Evolutionary conservation across 2,888 invertebrate species (phyloP).

Genomic region (Drosophila fulvimacula): DNA sequence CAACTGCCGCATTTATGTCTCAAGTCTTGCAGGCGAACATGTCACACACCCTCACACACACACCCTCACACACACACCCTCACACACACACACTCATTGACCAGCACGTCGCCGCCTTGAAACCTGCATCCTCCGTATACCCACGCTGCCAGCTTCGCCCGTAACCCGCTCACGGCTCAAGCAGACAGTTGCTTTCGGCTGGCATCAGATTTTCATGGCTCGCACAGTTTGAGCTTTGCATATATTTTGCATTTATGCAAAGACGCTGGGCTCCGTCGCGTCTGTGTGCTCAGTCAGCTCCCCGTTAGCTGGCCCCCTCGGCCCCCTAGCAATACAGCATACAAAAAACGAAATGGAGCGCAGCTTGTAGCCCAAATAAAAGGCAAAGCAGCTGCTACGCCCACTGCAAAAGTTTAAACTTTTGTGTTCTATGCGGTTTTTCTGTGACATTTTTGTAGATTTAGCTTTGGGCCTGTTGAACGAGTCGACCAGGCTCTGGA

Average conservation of each 20-base stretch:
- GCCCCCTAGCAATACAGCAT: conserved; percentile 6
- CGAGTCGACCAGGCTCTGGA: conserved; percentile 10
- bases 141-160: neutral
- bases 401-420: conserved; percentile 63
- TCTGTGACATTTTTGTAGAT: conserved; percentile 69
- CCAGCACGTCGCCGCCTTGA: conserved; percentile 6
- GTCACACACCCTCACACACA: conserved; percentile 22
- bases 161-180: conserved; percentile 12
- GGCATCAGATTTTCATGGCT: conserved; percentile 53
- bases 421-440: conserved; percentile 68
- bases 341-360: conserved; percentile 62
- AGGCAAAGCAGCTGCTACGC: conserved; percentile 48
- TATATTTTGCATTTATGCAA: conserved; percentile 75
- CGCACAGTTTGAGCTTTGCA: conserved; percentile 65
- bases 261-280: conserved; percentile 24
- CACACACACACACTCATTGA: conserved; percentile 23
- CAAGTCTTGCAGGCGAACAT: conserved; percentile 54
- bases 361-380: conserved; percentile 50
- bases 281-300: conserved; percentile 1
- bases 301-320: neutral
- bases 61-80: conserved; percentile 19
- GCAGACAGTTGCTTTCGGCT: conserved; percentile 50
- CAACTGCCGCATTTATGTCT: conserved; percentile 58
- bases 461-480: conserved; percentile 47
- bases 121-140: conserved; percentile 5